A percentile compares a stretch with the other conserved stretches of the same genome.
Evolutionary conservation across 2,888 invertebrate genomes (phyloP).

Genomic region (Pachydiplax longipennis): DNA sequence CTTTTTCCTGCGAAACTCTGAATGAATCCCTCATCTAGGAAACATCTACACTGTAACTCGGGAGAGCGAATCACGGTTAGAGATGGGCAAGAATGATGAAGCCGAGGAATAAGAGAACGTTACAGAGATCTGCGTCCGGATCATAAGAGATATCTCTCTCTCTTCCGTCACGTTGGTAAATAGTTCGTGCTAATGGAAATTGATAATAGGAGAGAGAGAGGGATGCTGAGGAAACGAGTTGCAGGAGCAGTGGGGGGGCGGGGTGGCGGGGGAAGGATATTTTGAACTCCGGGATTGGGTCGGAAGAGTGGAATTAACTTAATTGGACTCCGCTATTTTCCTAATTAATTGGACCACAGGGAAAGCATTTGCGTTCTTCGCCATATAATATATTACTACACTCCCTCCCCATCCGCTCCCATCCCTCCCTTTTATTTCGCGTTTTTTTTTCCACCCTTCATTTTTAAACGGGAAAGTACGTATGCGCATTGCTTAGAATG

Average conservation of each 20-base stretch:
- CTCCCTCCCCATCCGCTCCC: background rate
- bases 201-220: constrained; percentile 22
- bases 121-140: too few relatives aligned
- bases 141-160: background rate
- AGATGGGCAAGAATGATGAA: too few relatives aligned
- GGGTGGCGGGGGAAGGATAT: background rate
- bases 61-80: too few relatives aligned
- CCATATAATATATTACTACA: constrained; percentile 4
- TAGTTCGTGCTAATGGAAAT: constrained; percentile 45
- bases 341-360: constrained; percentile 38
- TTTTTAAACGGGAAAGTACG: background rate
- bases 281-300: constrained; percentile 42
- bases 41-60: too few relatives aligned
- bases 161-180: constrained; percentile 16
- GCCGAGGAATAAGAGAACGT: too few relatives aligned
- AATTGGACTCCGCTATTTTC: constrained; percentile 38
- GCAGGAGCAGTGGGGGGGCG: background rate
- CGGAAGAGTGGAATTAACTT: constrained; percentile 45
- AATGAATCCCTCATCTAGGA: too few relatives aligned
- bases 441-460: background rate
- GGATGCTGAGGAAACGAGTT: background rate
- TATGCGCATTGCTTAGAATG: background rate
- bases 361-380: constrained; percentile 20
- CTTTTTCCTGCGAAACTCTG: too few relatives aligned
- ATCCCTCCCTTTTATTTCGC: background rate